Evolutionary conservation across 2,888 invertebrate genomes (phyloP).

Genomic region (Athalia rosae): DNA sequence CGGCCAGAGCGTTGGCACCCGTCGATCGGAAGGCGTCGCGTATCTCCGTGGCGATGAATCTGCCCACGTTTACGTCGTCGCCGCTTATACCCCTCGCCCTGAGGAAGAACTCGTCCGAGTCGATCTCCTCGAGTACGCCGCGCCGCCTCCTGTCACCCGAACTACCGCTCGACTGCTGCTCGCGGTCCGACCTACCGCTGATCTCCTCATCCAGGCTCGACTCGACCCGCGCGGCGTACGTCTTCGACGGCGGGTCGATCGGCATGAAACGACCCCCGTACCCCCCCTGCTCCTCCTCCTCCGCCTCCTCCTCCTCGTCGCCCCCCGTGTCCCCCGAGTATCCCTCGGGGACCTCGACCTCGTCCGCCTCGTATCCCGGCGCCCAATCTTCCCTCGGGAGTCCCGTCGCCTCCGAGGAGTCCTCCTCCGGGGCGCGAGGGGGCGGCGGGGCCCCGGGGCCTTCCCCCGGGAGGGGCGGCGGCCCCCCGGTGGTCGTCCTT

Average conservation of each 20-base stretch:
- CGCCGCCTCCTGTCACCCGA: constrained; percentile 76
- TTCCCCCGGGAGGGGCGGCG: too few species aligned
- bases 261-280: constrained; percentile 57
- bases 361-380: constrained; percentile 48
- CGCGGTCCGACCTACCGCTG: constrained; percentile 73
- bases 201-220: constrained; percentile 56
- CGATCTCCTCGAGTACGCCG: constrained; percentile 88
- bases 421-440: constrained; percentile 12
- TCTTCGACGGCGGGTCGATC: constrained; percentile 57
- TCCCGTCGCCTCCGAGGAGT: constrained; percentile 31
- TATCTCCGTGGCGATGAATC: constrained; percentile 86
- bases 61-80: constrained; percentile 87
- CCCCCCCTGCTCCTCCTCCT: too few species aligned
- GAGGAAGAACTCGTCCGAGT: constrained; percentile 91
- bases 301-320: too few species aligned
- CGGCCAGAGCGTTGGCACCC: constrained; percentile 80
- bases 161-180: constrained; percentile 78
- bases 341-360: constrained; percentile 43
- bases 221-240: constrained; percentile 6
- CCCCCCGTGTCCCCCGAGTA: constrained; percentile 48
- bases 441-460: constrained; percentile 39
- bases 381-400: constrained; percentile 19
- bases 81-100: constrained; percentile 88
- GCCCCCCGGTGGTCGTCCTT: too few species aligned
- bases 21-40: constrained; percentile 84